Evolutionary conservation across 1,140 invertebrate species (phyloP).

Genomic region (Akabosia matsudoensis): DNA sequence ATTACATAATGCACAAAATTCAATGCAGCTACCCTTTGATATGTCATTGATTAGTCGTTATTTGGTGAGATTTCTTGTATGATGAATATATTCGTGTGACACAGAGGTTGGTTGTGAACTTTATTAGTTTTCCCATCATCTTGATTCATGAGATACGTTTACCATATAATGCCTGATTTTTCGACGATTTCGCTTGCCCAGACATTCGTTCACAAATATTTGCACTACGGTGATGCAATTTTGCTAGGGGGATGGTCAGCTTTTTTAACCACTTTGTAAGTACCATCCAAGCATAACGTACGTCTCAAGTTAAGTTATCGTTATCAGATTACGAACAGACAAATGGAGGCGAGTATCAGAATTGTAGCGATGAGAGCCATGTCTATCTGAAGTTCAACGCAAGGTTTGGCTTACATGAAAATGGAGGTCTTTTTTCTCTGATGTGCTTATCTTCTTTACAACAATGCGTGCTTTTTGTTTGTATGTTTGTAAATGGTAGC

Average conservation of each 20-base stretch:
- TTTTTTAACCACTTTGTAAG: not conserved
- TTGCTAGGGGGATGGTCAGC: not conserved
- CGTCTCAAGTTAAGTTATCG: not conserved
- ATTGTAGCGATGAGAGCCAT: too few species aligned
- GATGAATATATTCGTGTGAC: not conserved
- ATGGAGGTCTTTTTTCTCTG: conserved; percentile 3
- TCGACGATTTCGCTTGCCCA: not conserved
- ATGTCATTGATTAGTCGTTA: conserved; percentile 19
- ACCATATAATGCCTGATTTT: not conserved
- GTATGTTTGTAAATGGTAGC: too few species aligned
- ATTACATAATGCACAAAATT: not conserved
- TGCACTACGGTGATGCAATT: not conserved
- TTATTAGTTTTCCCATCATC: conserved; percentile 6
- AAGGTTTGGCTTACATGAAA: conserved; percentile 19
- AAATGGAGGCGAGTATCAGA: not conserved
- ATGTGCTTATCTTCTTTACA: not conserved
- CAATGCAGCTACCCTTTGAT: not conserved
- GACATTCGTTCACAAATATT: conserved; percentile 10
- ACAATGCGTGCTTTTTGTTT: not conserved
- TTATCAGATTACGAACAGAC: not conserved
- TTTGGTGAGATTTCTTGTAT: not conserved
- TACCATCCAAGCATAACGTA: not conserved
- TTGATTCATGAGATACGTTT: not conserved
- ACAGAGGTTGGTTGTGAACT: not conserved
- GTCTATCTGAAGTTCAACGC: conserved; percentile 16